phyloP scores from a whole-genome alignment of 1,140 invertebrate genomes.

The Saccostrea echinata region DNA sequence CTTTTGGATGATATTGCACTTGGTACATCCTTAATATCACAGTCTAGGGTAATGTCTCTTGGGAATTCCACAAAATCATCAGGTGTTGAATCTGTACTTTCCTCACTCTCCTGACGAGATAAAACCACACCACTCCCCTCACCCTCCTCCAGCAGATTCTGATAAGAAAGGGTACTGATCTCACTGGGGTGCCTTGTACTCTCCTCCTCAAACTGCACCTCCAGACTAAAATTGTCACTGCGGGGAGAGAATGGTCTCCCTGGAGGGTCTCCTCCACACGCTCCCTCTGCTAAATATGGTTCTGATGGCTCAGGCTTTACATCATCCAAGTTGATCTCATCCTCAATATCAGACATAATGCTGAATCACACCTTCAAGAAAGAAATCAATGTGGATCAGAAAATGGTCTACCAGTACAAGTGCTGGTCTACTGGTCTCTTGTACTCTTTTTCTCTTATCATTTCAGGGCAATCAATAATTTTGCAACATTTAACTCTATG shows the following conservation, averaged over 20 bases:
- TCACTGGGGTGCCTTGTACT: conserved; percentile 77
- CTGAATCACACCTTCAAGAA: conserved; percentile 38
- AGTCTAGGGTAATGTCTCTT: conserved; percentile 61
- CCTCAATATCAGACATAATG: conserved; percentile 54
- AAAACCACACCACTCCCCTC: conserved; percentile 64
- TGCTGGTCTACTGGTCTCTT: neutral
- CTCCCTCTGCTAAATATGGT: conserved; percentile 59
- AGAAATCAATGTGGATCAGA: conserved; percentile 15
- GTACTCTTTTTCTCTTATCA: neutral
- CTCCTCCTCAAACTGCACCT: conserved; percentile 76
- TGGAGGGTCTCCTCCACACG: conserved; percentile 63
- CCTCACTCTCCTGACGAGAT: conserved; percentile 74
- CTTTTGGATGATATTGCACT: conserved; percentile 64
- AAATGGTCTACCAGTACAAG: conserved; percentile 11
- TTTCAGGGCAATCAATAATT: conserved; percentile 20
- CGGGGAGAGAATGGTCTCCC: conserved; percentile 55
- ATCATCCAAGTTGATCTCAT: conserved; percentile 38
- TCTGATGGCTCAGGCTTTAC: conserved; percentile 42
- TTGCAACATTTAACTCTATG: neutral
- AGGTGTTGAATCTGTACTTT: conserved; percentile 73
- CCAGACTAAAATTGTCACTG: conserved; percentile 74
- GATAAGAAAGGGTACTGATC: conserved; percentile 76
- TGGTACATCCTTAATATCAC: conserved; percentile 65
- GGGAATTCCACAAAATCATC: conserved; percentile 69
- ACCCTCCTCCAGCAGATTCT: conserved; percentile 75